Percentiles rank a stretch among this genome's conserved stretches.
Evolutionary conservation across 2,113 vertebrate species (phyloP).

Genomic region (Astur gentilis): DNA sequence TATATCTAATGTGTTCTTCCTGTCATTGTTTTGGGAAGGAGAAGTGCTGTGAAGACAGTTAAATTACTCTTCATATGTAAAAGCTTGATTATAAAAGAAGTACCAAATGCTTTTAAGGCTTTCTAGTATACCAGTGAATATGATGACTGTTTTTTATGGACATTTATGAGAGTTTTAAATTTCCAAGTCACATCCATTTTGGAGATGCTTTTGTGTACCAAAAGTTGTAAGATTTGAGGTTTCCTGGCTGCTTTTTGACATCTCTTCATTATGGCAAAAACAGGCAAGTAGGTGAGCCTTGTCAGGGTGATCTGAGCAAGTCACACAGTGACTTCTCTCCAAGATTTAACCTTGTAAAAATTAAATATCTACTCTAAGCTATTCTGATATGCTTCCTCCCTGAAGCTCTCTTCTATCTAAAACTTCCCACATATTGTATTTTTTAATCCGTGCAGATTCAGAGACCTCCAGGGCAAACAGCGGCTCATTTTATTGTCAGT

Average conservation of each 20-base stretch:
- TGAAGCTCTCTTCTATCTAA: background rate
- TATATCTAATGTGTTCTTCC: background rate
- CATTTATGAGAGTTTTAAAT: background rate
- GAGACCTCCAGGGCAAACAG: background rate
- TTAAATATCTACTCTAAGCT: background rate
- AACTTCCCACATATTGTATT: background rate
- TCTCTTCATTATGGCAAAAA: background rate
- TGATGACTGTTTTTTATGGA: background rate
- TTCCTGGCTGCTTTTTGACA: background rate
- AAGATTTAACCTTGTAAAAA: background rate
- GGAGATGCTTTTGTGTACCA: background rate
- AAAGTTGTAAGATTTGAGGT: background rate
- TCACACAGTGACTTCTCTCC: background rate
- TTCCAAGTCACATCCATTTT: background rate
- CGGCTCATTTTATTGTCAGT: background rate
- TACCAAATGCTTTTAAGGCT: constrained; percentile 24
- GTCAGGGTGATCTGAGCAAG: background rate
- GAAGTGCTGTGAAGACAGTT: constrained; percentile 18
- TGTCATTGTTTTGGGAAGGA: constrained; percentile 1
- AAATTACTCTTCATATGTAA: constrained; percentile 49
- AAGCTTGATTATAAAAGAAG: background rate
- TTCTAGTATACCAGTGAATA: background rate
- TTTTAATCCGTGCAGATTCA: background rate
- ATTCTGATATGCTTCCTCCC: background rate
- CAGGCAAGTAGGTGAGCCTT: background rate